These are phyloP conservation scores for Schizothorax lantsangensis DNA, from an alignment of 2,797 vertebrate species.

Conservation along the genomic window DNA sequence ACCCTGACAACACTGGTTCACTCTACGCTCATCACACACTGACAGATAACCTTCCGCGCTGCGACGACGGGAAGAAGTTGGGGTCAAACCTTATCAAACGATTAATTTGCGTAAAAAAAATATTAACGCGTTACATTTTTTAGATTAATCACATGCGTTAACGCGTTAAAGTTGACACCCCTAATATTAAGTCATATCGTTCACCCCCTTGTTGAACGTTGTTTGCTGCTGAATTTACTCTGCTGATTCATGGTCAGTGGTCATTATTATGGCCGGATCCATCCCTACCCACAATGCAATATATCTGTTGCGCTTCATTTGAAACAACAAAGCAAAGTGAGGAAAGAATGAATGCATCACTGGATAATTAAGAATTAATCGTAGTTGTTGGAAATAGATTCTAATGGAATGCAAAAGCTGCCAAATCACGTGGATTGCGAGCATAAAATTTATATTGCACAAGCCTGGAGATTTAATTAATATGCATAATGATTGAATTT, in stretches of 20 bases:
- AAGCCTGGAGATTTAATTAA: constrained; percentile 43
- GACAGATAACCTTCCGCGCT: too few relatives aligned
- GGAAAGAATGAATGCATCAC: neutral
- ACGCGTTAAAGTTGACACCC: too few relatives aligned
- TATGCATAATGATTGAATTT: constrained; percentile 33
- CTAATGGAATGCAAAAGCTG: constrained; percentile 19
- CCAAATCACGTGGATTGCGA: constrained; percentile 36
- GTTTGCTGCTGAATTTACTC: constrained; percentile 13
- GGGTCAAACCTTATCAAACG: too few relatives aligned
- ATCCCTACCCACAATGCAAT: constrained; percentile 10
- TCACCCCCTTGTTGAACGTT: neutral
- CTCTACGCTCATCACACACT: too few relatives aligned
- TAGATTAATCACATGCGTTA: too few relatives aligned
- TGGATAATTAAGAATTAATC: constrained; percentile 41
- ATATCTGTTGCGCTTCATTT: constrained; percentile 26
- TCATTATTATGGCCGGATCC: neutral
- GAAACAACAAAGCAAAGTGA: neutral
- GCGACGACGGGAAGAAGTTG: too few relatives aligned
- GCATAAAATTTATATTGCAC: constrained; percentile 34
- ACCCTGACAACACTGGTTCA: too few relatives aligned
- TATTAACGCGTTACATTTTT: too few relatives aligned
- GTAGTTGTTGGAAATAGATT: constrained; percentile 19
- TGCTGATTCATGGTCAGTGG: neutral
- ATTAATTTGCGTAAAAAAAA: too few relatives aligned
- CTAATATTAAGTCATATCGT: neutral